phyloP scores from a whole-genome alignment of 2,888 invertebrate genomes.

The Rhaphigaster nebulosa region DNA sequence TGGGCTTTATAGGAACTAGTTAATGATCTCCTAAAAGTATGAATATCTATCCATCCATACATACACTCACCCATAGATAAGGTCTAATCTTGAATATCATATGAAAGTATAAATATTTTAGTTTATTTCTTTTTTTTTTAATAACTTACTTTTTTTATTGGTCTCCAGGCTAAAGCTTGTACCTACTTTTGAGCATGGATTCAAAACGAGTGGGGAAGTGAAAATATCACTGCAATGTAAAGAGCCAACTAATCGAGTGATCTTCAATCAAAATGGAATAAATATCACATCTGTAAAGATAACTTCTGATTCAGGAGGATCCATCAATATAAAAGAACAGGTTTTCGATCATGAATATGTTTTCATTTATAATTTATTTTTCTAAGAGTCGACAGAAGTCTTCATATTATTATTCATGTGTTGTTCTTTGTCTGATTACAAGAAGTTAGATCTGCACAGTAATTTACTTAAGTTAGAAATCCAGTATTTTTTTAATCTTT shows the following conservation, averaged over 20 bases:
- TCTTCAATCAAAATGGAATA: slow-evolving; percentile 77
- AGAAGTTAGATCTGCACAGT: no score
- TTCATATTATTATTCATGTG: no score
- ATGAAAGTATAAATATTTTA: no score
- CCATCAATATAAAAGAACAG: slow-evolving; percentile 18
- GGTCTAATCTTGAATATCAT: no score
- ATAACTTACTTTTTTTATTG: background rate
- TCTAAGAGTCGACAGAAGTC: background rate
- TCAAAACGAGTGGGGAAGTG: slow-evolving; percentile 79
- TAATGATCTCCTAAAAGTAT: no score
- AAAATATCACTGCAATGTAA: slow-evolving; percentile 68
- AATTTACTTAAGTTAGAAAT: no score
- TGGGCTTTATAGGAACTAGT: no score
- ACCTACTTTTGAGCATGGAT: slow-evolving; percentile 70
- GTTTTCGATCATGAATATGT: background rate
- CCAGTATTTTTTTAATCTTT: no score
- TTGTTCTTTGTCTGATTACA: no score
- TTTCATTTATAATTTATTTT: background rate
- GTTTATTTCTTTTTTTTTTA: no score
- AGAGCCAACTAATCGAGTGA: slow-evolving; percentile 74
- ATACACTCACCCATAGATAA: no score
- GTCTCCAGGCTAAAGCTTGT: slow-evolving; percentile 52
- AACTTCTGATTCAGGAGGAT: background rate
- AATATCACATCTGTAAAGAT: slow-evolving; percentile 69
- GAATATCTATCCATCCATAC: no score